phyloP scores from a whole-genome alignment of 2,797 vertebrate genomes.

The Buceros bicornis region DNA sequence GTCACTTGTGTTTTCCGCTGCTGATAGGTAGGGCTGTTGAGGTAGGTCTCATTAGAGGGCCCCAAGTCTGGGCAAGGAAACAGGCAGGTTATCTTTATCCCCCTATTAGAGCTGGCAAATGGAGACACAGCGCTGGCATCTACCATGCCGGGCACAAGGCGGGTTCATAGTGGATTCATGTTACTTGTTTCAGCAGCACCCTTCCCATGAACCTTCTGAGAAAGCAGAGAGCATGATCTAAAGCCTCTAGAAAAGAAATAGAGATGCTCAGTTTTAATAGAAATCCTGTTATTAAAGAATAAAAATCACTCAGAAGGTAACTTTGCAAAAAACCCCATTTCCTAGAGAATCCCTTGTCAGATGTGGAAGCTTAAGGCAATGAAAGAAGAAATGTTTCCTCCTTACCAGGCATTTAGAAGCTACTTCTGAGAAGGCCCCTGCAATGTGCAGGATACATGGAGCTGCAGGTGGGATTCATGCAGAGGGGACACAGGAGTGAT shows the following conservation, averaged over 20 bases:
- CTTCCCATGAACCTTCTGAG: neutral
- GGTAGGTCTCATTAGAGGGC: neutral
- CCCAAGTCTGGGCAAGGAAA: neutral
- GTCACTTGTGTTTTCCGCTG: neutral
- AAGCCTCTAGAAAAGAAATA: neutral
- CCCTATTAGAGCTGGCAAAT: neutral
- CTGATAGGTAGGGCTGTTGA: neutral
- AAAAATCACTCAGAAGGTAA: neutral
- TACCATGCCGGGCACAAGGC: neutral
- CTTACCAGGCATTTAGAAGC: neutral
- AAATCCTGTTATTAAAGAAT: neutral
- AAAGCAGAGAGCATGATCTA: neutral
- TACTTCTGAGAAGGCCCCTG: neutral
- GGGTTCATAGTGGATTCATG: neutral
- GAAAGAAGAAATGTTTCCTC: neutral
- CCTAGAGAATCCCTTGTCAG: neutral
- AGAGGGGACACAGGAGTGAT: neutral
- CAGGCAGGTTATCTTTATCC: neutral
- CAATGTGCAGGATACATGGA: neutral
- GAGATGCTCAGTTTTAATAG: neutral
- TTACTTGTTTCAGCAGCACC: neutral
- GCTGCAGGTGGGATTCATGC: neutral
- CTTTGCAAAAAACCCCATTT: neutral
- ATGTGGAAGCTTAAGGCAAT: neutral
- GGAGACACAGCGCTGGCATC: neutral